phyloP scores from a whole-genome alignment of 2,888 invertebrate species.

The Drosophila setosimentum region DNA sequence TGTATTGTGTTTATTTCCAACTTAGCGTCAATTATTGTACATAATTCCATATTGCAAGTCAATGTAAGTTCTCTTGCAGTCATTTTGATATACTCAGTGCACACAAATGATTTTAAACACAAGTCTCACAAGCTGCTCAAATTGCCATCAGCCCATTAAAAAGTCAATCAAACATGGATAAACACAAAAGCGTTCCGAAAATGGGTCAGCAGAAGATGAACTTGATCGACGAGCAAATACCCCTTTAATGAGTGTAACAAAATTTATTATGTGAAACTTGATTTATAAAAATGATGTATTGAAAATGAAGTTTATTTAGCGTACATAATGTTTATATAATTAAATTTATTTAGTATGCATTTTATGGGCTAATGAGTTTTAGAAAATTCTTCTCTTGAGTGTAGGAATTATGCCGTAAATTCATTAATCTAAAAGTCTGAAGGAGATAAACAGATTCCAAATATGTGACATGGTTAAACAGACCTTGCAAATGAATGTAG shows the following conservation, averaged over 20 bases:
- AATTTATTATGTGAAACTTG: neutral
- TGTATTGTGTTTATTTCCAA: slow-evolving; percentile 5
- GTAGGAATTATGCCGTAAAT: neutral
- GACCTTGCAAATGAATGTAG: slow-evolving; percentile 45
- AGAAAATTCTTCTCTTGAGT: neutral
- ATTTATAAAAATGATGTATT: neutral
- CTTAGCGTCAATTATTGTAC: slow-evolving; percentile 17
- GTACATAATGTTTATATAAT: no score
- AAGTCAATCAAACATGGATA: slow-evolving; percentile 55
- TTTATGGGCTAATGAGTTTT: neutral
- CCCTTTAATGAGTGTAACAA: neutral
- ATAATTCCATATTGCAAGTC: slow-evolving; percentile 41
- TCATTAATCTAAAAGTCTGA: neutral
- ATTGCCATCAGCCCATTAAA: slow-evolving; percentile 58
- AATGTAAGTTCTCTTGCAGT: slow-evolving; percentile 39
- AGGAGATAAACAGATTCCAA: neutral
- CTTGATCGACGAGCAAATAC: neutral
- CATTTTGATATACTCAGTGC: slow-evolving; percentile 23
- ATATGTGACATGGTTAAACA: slow-evolving; percentile 36
- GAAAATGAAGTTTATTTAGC: neutral
- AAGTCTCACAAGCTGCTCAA: slow-evolving; percentile 27
- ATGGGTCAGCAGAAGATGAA: neutral
- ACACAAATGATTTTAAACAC: slow-evolving; percentile 18
- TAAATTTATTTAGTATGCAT: neutral
- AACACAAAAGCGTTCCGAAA: slow-evolving; percentile 29